A percentile compares a stretch with the other conserved stretches of the same genome.
These are phyloP conservation scores for Urocolius indicus DNA, from an alignment of 2,113 vertebrate species.

Conservation along the genomic window DNA sequence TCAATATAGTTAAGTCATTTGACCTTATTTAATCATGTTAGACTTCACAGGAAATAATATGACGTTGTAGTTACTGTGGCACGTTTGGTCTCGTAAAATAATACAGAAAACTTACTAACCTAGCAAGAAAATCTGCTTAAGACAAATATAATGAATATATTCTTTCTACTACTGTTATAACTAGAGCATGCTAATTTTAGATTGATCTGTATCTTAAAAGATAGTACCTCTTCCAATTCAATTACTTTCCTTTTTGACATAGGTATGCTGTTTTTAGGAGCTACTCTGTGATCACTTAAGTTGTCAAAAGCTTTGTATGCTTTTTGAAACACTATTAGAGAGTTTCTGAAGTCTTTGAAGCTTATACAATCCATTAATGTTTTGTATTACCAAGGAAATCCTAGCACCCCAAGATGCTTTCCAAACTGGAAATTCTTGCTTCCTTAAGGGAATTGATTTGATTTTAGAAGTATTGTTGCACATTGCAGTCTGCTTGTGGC, in stretches of 20 bases:
- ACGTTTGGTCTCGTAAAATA: background rate
- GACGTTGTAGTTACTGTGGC: background rate
- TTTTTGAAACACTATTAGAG: background rate
- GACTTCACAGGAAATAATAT: background rate
- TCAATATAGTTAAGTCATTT: background rate
- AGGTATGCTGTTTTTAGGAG: background rate
- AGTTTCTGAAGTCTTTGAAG: constrained; percentile 19
- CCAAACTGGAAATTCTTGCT: constrained; percentile 8
- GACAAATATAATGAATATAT: background rate
- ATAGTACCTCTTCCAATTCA: background rate
- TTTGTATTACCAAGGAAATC: background rate
- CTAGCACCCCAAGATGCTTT: background rate
- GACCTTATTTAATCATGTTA: background rate
- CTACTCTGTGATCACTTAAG: background rate
- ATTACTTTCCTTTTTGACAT: background rate
- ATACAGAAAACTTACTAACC: background rate
- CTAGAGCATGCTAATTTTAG: background rate
- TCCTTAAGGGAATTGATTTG: background rate
- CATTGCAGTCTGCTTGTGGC: background rate
- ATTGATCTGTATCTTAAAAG: background rate
- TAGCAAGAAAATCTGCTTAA: background rate
- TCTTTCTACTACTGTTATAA: background rate
- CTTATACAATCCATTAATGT: background rate
- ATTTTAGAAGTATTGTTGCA: background rate
- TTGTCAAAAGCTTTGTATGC: constrained; percentile 9